These are phyloP conservation scores for Atethmia centrago DNA, from an alignment of 2,888 invertebrate genomes.

Conservation along the genomic window DNA sequence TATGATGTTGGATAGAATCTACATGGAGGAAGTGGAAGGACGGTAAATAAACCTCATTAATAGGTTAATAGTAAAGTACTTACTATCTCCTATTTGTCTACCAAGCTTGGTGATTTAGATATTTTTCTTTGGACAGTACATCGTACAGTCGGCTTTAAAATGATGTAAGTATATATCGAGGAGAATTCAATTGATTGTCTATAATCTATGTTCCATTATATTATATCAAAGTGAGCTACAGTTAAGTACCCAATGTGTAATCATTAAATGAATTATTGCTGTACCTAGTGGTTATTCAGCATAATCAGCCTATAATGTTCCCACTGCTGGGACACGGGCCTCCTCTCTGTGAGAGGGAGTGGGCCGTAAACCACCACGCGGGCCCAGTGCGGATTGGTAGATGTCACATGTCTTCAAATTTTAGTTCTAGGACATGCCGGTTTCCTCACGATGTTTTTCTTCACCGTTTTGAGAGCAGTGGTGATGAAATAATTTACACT, in stretches of 20 bases:
- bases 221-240: background rate
- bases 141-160: background rate
- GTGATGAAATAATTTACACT: too few species aligned
- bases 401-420: background rate
- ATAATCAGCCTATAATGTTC: background rate
- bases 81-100: background rate
- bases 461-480: background rate
- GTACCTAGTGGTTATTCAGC: too few species aligned
- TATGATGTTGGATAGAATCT: conserved; percentile 50
- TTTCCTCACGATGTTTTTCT: background rate
- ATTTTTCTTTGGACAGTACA: background rate
- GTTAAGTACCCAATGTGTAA: background rate
- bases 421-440: background rate
- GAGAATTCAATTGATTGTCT: background rate
- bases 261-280: background rate
- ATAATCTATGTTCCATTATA: too few species aligned
- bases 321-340: background rate
- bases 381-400: background rate
- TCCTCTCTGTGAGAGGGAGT: background rate
- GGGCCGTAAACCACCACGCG: too few species aligned
- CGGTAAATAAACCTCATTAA: conserved; percentile 15
- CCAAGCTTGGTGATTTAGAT: background rate
- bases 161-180: background rate
- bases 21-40: conserved; percentile 32
- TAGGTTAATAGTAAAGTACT: background rate